Conservation (phyloP, 2,888 invertebrate species). For the Trichopoda pennipes region DNA sequence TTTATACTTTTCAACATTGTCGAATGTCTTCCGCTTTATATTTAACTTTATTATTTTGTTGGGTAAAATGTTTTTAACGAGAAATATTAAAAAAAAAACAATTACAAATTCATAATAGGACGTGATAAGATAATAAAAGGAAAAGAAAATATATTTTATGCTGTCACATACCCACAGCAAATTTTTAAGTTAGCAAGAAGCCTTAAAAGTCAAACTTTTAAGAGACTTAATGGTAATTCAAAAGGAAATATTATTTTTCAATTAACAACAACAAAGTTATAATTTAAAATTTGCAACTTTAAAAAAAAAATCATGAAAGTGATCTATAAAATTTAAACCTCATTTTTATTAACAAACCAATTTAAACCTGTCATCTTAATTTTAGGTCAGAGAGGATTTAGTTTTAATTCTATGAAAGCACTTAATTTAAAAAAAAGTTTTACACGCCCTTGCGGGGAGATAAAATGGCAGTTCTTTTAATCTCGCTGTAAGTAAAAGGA, state of each 20-base stretch:
- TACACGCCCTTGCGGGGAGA: no score
- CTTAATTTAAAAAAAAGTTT: no score
- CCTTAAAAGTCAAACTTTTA: not conserved
- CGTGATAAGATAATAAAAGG: not conserved
- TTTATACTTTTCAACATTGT: constrained; percentile 2
- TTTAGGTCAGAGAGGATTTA: no score
- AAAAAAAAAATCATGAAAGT: no score
- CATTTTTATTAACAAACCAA: no score
- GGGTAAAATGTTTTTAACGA: constrained; percentile 24
- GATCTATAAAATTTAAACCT: no score
- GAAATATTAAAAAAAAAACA: not conserved
- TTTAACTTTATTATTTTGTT: constrained; percentile 37
- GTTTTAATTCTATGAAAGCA: no score
- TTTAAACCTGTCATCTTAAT: no score
- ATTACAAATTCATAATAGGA: constrained; percentile 4
- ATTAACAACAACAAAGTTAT: no score
- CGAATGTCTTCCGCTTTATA: constrained; percentile 32
- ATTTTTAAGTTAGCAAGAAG: not conserved
- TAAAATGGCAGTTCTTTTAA: no score
- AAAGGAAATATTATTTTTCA: not conserved
- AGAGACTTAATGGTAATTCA: not conserved
- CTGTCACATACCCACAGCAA: not conserved
- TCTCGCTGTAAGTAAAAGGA: no score
- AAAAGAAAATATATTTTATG: not conserved
- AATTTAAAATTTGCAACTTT: no score